These are phyloP conservation scores for Holotrichia oblita DNA, from an alignment of 1,140 invertebrate species.

Conservation along the genomic window DNA sequence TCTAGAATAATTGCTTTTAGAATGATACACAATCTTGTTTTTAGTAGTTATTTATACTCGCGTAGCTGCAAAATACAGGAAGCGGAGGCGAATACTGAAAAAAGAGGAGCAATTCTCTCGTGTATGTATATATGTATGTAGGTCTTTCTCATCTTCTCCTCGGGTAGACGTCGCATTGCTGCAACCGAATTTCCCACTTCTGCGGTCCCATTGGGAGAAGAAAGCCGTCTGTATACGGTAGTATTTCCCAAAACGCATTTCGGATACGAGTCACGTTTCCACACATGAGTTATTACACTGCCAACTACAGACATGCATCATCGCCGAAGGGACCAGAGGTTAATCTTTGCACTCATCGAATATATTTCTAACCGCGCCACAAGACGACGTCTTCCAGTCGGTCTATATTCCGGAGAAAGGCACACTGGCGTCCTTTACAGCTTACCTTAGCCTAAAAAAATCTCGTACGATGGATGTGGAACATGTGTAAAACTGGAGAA, in stretches of 20 bases:
- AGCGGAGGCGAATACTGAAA: background rate
- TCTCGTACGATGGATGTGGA: background rate
- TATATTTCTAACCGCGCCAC: constrained; percentile 4
- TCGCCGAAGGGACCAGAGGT: constrained; percentile 33
- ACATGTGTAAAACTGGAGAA: background rate
- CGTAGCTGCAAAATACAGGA: background rate
- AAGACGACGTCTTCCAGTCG: background rate
- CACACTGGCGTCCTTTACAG: background rate
- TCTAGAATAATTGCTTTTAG: too few species aligned
- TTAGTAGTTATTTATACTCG: constrained; percentile 14
- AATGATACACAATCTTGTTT: background rate
- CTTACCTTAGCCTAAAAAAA: background rate
- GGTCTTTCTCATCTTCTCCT: background rate
- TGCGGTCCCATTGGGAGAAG: background rate
- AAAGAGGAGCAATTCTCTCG: background rate
- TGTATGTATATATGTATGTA: background rate
- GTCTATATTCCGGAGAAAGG: background rate
- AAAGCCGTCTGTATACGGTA: background rate
- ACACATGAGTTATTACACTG: constrained; percentile 40
- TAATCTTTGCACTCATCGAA: constrained; percentile 38
- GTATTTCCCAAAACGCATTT: constrained; percentile 35
- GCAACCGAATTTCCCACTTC: background rate
- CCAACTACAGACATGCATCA: constrained; percentile 41
- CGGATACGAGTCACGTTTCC: constrained; percentile 32
- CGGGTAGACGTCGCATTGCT: background rate